Evolutionary conservation across 2,113 vertebrate genomes (phyloP).

Genomic region (Arenaria interpres): DNA sequence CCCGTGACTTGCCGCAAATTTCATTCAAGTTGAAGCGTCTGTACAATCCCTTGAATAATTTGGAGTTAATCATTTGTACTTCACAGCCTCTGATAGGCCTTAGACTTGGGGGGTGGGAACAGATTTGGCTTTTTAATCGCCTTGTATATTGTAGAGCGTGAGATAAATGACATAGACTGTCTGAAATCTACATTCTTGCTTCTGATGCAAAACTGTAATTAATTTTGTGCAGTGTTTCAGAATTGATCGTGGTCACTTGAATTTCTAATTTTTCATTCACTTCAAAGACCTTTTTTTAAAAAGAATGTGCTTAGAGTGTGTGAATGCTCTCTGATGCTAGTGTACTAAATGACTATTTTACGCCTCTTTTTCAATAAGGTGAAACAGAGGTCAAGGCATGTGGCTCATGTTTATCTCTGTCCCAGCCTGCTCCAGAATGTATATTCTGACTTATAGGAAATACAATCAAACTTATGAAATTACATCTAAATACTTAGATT

Average conservation of each 20-base stretch:
- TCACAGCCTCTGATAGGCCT: constrained; percentile 78
- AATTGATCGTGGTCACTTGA: constrained; percentile 94
- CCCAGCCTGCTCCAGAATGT: constrained; percentile 47
- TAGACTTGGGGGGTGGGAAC: constrained; percentile 82
- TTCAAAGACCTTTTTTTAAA: constrained; percentile 76
- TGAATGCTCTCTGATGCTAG: constrained; percentile 31
- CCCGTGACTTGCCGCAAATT: constrained; percentile 72
- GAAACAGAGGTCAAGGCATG: constrained; percentile 79
- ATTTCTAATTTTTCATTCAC: constrained; percentile 89
- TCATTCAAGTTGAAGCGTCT: constrained; percentile 77
- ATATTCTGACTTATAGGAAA: constrained; percentile 70
- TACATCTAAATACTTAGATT: constrained; percentile 41
- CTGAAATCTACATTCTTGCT: constrained; percentile 84
- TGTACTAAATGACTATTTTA: constrained; percentile 71
- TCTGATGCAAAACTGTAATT: constrained; percentile 93
- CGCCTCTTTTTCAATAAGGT: constrained; percentile 79
- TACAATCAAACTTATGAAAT: constrained; percentile 69
- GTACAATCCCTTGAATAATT: constrained; percentile 86
- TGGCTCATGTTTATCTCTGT: constrained; percentile 65
- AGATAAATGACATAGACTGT: constrained; percentile 87
- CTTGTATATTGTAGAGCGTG: constrained; percentile 80
- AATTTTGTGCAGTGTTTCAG: constrained; percentile 96
- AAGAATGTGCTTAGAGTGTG: constrained; percentile 57
- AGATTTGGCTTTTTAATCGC: constrained; percentile 85
- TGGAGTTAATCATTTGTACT: constrained; percentile 91